Base-by-base conservation (phyloP, 2,888 invertebrate species). In the Chaetogeoica ovagalla region DNA sequence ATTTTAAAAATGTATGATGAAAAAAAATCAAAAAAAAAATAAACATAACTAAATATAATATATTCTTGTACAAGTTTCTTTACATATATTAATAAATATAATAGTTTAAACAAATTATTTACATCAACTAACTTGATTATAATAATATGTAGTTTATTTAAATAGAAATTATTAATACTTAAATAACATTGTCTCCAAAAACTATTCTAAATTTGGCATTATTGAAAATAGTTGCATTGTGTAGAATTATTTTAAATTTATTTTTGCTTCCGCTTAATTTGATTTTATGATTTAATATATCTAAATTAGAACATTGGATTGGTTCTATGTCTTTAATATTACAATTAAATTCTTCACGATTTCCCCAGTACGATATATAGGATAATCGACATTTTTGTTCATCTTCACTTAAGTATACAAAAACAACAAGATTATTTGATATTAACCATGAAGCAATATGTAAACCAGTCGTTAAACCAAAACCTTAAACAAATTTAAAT, bases 141-240 rank as follows among this genome's bases (percentile, higher is more conserved):
- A 43, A 43, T 4, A 4, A 30, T 48, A 13, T 48, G 13, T 15
- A 15, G 48, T 48, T 11, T 48, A 15, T 48, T 48, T 48, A 13
- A 48, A 48, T 48, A 6, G 94, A 39, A 19, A 17, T 60, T 43
- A 13, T 60, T 30, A 1, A 2, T 71, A 17, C 17, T 55, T 70
- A 77, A 60, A 77, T 70, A 21, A 77, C 17, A 19, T 69, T 5
- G 55, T 7, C 39, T 55, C 77, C 70, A 19, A 77, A 70, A 0
- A 77, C 5, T 70, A 23, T 37, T 70, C 77, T 77, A 52, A 62
- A 70, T 55, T 77, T 70, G 2, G 62, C 62, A 70, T 70, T 77
- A 63, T 63, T 77, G 8, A 70, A 69, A 60, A 77, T 70, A 9
- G 19, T 70, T 5, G 62, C 13, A 39, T 70, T 30, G 11, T 8